A percentile compares a stretch with the other conserved stretches of the same genome.
Evolutionary conservation across 2,888 invertebrate species (phyloP).

Genomic region (Metellina segmentata): DNA sequence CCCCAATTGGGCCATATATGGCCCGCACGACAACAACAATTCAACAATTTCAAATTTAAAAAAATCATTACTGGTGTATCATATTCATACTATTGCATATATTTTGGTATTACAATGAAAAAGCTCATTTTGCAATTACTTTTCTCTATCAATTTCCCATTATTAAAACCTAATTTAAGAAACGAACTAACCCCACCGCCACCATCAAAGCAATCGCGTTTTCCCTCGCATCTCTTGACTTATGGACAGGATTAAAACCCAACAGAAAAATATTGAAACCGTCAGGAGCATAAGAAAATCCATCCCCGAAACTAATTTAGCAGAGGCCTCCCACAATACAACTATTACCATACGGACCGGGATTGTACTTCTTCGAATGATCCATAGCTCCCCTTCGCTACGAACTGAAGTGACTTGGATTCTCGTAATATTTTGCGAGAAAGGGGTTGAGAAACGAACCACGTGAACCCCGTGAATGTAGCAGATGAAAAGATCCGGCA

Average conservation of each 20-base stretch:
- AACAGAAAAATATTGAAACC: not conserved
- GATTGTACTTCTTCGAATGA: conserved; percentile 18
- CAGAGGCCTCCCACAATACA: not conserved
- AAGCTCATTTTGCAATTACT: not conserved
- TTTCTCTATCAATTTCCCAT: not conserved
- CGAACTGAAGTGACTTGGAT: not conserved
- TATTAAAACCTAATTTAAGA: not conserved
- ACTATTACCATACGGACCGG: conserved; percentile 35
- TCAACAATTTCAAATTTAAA: too few relatives aligned
- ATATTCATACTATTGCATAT: too few relatives aligned
- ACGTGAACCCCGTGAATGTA: conserved; percentile 29
- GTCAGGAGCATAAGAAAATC: not conserved
- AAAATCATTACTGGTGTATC: too few relatives aligned
- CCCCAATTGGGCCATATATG: too few relatives aligned
- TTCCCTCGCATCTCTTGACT: not conserved
- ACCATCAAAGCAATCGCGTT: not conserved
- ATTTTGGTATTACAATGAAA: not conserved
- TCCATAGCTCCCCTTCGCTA: conserved; percentile 8
- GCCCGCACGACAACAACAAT: too few relatives aligned
- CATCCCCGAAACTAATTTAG: not conserved
- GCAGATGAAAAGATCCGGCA: conserved; percentile 36
- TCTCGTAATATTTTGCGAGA: not conserved
- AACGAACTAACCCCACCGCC: not conserved
- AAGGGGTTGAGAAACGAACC: conserved; percentile 12
- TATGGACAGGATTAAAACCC: not conserved